Evolutionary conservation across 1,140 invertebrate species (phyloP).

Genomic region (Sycophila sp.): DNA sequence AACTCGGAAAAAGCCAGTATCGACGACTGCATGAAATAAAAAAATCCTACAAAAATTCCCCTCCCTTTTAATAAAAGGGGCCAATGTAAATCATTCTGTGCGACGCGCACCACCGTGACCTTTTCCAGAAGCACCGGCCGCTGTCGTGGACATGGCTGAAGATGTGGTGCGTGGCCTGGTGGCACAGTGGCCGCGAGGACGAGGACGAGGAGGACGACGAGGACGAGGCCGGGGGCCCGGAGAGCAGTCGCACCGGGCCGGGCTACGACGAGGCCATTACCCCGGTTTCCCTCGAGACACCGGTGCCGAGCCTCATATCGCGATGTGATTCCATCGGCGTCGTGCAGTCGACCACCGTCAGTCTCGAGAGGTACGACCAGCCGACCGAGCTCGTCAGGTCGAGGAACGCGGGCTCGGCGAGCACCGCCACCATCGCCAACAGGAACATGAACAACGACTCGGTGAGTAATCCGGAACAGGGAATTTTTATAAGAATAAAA

Average conservation of each 20-base stretch:
- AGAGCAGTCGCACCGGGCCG: slow-evolving; percentile 74
- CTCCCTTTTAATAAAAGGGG: too few relatives aligned
- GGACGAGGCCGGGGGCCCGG: slow-evolving; percentile 71
- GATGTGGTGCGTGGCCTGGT: slow-evolving; percentile 86
- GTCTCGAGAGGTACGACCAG: slow-evolving; percentile 43
- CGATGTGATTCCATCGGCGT: slow-evolving; percentile 86
- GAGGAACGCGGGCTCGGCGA: background rate
- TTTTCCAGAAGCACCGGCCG: slow-evolving; percentile 62
- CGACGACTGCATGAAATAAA: too few relatives aligned
- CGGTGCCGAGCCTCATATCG: slow-evolving; percentile 83
- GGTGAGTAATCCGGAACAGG: too few relatives aligned
- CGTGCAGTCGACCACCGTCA: slow-evolving; percentile 75
- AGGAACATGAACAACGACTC: slow-evolving; percentile 65
- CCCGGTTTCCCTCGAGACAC: slow-evolving; percentile 86
- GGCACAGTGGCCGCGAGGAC: slow-evolving; percentile 84
- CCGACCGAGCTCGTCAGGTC: slow-evolving; percentile 46
- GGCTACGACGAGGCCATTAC: slow-evolving; percentile 77
- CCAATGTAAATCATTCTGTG: too few relatives aligned
- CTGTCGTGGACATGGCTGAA: slow-evolving; percentile 73
- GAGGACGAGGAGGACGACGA: slow-evolving; percentile 79
- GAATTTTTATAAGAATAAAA: too few relatives aligned
- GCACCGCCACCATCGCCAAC: slow-evolving; percentile 44
- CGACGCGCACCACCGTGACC: background rate
- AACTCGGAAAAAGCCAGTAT: too few relatives aligned
- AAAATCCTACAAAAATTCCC: too few relatives aligned